Percentiles rank a stretch among this genome's conserved stretches.
Evolutionary conservation across 2,888 invertebrate genomes (phyloP).

Genomic region (Tubiluchus corallicola): DNA sequence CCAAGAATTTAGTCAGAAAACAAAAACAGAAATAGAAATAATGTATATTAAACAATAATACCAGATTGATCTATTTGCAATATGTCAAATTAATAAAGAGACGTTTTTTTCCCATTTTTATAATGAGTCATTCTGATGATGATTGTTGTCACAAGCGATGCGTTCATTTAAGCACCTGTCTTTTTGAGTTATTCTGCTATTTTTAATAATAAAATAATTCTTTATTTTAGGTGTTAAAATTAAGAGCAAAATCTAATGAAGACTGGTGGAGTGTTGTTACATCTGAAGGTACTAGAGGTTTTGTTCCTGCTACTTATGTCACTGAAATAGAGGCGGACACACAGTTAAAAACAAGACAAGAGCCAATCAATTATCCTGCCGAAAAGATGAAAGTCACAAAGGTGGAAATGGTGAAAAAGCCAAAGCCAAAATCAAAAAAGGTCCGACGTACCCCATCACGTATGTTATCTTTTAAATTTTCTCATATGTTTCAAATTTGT

Average conservation of each 20-base stretch:
- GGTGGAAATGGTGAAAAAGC: not conserved
- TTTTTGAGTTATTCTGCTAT: not conserved
- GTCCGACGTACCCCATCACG: slow-evolving; percentile 26
- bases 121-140: not conserved
- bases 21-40: too few species aligned
- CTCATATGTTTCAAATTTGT: not conserved
- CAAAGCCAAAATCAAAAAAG: slow-evolving; percentile 6
- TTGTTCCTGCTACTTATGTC: slow-evolving; percentile 93
- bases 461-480: slow-evolving; percentile 12
- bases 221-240: slow-evolving; percentile 50
- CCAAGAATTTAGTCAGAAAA: too few species aligned
- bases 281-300: slow-evolving; percentile 76
- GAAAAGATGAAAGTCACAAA: slow-evolving; percentile 11
- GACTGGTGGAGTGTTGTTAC: slow-evolving; percentile 99
- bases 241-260: slow-evolving; percentile 80
- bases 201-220: too few species aligned
- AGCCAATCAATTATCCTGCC: not conserved
- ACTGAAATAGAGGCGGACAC: slow-evolving; percentile 62
- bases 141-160: not conserved
- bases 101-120: too few species aligned
- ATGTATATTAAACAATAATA: too few species aligned
- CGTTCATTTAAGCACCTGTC: not conserved
- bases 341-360: not conserved
- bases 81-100: too few species aligned
- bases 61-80: too few species aligned